Base-by-base conservation (phyloP, 2,888 invertebrate species). In the Drosophila cognata region DNA sequence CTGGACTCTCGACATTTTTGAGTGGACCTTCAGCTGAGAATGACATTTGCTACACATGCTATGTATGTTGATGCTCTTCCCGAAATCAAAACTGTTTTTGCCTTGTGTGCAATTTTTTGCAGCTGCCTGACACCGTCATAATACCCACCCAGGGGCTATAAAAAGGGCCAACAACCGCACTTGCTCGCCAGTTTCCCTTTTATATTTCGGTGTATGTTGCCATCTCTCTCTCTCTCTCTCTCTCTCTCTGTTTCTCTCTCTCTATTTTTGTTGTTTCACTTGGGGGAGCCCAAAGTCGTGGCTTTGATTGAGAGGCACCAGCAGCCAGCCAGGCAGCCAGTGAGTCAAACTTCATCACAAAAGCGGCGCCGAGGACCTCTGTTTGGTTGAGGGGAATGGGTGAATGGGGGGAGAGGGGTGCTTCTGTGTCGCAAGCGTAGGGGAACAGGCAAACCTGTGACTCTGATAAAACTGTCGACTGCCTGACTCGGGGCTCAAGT, bases 111-210 rank as follows among this genome's bases (percentile, higher is more conserved):
- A 73, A 18, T 53, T 59, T 77, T 69, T 65, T 77, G 77, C 77
- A 77, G 78, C 73, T 73, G 70, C 56, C 78, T 78, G 78, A 77
- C 77, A 77, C 77, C 74, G 70, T 61, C 77, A 71, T 74, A 78
- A 78, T 78, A 65, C 61, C 64, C 74, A 62, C 66, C 74, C 75
- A 65, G 70, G 71, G 61, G 81, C 74, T 66, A 65, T 78, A 67
- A 85, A 77, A 79, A 72, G 84, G 84, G 84, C 82, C 84, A 84
- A 84, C 87, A 84, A 84, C 87, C 87, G 84, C 84, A 79, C 72
- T 77, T 66, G 58, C 62, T 53, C 75, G 77, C 69, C 73, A 73
- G 76, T 79, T 79, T 77, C 62, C 74, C 78, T 64, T 61, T 55
- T 74, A 74, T 74, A 74, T 77, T 77, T 77, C 21, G 74, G 70